Base-by-base conservation (phyloP, 2,113 vertebrate species). In the Rhombomys opimus region DNA sequence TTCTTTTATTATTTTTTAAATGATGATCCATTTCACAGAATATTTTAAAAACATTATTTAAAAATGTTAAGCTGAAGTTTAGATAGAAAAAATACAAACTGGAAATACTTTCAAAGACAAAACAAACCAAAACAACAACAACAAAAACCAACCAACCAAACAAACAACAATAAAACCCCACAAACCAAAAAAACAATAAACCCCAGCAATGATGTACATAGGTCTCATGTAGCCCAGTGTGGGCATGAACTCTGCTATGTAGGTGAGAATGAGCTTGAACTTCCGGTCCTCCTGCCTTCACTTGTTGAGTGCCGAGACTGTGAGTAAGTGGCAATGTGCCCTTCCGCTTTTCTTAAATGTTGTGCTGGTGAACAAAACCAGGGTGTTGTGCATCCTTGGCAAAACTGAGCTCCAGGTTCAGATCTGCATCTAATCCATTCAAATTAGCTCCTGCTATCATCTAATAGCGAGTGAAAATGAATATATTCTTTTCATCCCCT, bases 91-190 rank as follows among this genome's bases (percentile, higher is more conserved):
- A 59, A 41, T 52, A n/a, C n/a, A 91, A 87, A 15, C 25, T 70
- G 65, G 61, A 93, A 63, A 72, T 50, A 94, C 77, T 57, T 50
- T 67, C 63, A 86, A 98, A 97, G 82, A 52, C 12, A 18, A 95
- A 96, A 22, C 50, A 72, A 80, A 80, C 75, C 96, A 70, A 78
- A 82, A 96, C 63, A 77, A 70, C 32, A 35, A 46, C 46, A 46
- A 46, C 46, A 46, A 46, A 46, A 46, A 46, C 46, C 46, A 46
- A 46, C 46, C 46, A 46, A 46, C 46, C 46, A 46, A 70, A 35
- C 68, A 35, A 70, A 35, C 7, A n/a, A 20, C 46, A 46, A 46
- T 46, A 46, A 46, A 46, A 46, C 46, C 46, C 46, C 46, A 46
- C 5, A 46, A 46, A 46, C 46, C 46, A 46, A 46, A 5, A 46